Base-by-base conservation (phyloP, 2,113 vertebrate genomes). In the Columba janthina region DNA sequence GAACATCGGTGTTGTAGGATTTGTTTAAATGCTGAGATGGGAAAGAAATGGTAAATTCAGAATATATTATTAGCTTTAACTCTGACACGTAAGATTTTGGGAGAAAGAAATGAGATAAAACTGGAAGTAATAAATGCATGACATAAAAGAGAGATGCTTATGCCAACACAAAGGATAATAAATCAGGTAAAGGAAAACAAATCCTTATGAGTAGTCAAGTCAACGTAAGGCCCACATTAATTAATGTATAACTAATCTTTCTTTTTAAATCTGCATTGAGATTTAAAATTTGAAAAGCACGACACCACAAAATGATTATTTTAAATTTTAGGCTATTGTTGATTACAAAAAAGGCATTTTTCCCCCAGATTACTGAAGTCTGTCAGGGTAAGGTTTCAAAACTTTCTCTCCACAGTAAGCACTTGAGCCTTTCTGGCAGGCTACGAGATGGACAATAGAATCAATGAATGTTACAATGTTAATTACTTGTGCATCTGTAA, bases 21-120 rank as follows among this genome's bases (percentile, higher is more conserved):
- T 99, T 99, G 97, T 99, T 99, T 93, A 99, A 98, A 92, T 99
- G 99, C 99, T 99, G 91, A 65, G 75, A 60, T 61, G 74, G 94
- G 50, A 95, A 94, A 94, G 31, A 81, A 97, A 93, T 65, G 51
- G 82, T 72, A 92, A 91, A 92, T 95, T 93, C 79, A 86, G 79
- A 38, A 61, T 24, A 42, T 64, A 18, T 75, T 32, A 70, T 19
- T 80, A 86, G 65, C 48, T 83, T 76, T 93, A 86, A 85, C 60
- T 58, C 74, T 69, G 90, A 76, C 40, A 92, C 28, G 36, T 50
- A 17, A 73, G 67, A 51, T 76, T 79, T 48, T 11, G 29, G 36
- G 57, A 60, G 61, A 93, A 81, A 84, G 24, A 80, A 79, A 76
- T 51, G 32, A 48, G 20, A 42, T 72, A 76, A 91, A 77, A 69